phyloP scores from a whole-genome alignment of 2,888 invertebrate species.

The Drosophila fulvimacula region DNA sequence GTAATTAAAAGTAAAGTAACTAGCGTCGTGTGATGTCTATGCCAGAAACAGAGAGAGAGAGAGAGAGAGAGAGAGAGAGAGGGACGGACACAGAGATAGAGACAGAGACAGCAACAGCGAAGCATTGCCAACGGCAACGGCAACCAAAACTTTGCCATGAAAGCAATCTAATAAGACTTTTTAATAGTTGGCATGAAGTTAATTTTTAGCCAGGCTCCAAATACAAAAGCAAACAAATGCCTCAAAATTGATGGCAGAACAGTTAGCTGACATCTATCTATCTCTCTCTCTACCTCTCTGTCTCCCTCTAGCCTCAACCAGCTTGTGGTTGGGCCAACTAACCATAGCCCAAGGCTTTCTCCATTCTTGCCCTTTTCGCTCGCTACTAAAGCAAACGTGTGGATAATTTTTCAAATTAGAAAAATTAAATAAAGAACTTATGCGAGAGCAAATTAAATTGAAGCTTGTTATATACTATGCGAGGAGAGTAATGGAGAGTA shows the following conservation, averaged over 20 bases:
- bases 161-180: constrained; percentile 80
- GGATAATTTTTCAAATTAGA: constrained; percentile 3
- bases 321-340: constrained; percentile 6
- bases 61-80: not conserved
- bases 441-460: not conserved
- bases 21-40: constrained; percentile 78
- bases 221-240: constrained; percentile 52
- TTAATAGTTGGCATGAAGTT: constrained; percentile 71
- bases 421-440: not conserved
- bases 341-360: not conserved
- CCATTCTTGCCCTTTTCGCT: too few species aligned
- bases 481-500: too few species aligned
- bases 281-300: not conserved
- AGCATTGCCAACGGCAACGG: constrained; percentile 42
- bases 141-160: constrained; percentile 69
- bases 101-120: not conserved
- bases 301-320: not conserved
- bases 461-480: too few species aligned
- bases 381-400: not conserved
- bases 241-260: constrained; percentile 50
- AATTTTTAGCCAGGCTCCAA: constrained; percentile 52
- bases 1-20: constrained; percentile 81
- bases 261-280: constrained; percentile 25
- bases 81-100: not conserved
- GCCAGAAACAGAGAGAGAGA: constrained; percentile 15